Percentiles rank a stretch among this genome's conserved stretches.
Evolutionary conservation across 2,113 vertebrate species (phyloP).

Genomic region (Typhlomys cinereus): DNA sequence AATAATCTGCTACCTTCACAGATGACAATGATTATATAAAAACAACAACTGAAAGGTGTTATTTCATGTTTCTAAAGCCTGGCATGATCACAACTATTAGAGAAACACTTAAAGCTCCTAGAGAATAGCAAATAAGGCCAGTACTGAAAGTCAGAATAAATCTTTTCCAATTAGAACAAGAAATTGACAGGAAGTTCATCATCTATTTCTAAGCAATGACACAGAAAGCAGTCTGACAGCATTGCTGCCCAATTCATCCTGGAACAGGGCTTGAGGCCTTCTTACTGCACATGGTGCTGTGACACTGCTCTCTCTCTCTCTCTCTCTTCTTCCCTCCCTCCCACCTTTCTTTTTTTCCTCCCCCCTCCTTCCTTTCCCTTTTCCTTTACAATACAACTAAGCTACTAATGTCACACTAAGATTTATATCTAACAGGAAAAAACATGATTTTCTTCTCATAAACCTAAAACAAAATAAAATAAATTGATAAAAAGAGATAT

Average conservation of each 20-base stretch:
- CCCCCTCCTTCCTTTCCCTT: too few species aligned
- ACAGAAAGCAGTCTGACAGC: slow-evolving; percentile 48
- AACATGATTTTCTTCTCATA: background rate
- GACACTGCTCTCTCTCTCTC: too few species aligned
- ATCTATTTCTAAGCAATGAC: background rate
- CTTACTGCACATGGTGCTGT: too few species aligned
- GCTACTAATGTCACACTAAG: background rate
- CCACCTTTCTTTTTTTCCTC: too few species aligned
- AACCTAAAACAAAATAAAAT: slow-evolving; percentile 21
- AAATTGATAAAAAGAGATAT: slow-evolving; percentile 18
- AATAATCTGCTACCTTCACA: slow-evolving; percentile 19
- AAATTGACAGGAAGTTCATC: slow-evolving; percentile 7
- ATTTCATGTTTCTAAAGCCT: slow-evolving; percentile 8
- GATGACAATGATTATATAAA: slow-evolving; percentile 35
- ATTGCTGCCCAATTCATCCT: too few species aligned
- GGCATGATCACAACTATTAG: slow-evolving; percentile 31
- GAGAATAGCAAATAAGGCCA: background rate
- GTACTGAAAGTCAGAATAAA: slow-evolving; percentile 7
- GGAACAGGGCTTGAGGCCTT: too few species aligned
- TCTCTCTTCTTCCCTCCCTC: too few species aligned
- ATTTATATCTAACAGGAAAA: slow-evolving; percentile 26
- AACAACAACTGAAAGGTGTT: slow-evolving; percentile 26
- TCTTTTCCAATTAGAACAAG: slow-evolving; percentile 37
- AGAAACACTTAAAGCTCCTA: background rate
- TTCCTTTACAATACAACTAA: slow-evolving; percentile 11